Evolutionary conservation across 2,888 invertebrate species (phyloP).

Genomic region (Synanthedon andrenaeformis): DNA sequence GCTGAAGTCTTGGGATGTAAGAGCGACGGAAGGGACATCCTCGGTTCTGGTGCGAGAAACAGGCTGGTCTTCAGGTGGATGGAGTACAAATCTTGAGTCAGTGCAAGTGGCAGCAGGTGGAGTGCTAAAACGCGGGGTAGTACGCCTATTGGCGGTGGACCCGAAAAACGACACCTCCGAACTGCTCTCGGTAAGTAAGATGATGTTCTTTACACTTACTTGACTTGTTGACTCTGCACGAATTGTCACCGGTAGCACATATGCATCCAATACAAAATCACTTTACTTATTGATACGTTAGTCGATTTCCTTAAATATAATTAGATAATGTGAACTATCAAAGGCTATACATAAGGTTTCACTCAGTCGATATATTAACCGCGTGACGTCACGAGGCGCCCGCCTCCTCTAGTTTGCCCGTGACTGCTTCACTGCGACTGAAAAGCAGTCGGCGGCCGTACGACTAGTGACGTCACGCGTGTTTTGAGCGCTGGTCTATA

Average conservation of each 20-base stretch:
- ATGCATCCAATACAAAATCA: too few species aligned
- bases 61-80: slow-evolving; percentile 22
- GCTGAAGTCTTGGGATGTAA: slow-evolving; percentile 23
- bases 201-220: background rate
- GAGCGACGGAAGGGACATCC: slow-evolving; percentile 23
- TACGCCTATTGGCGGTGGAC: slow-evolving; percentile 19
- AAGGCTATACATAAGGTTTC: too few species aligned
- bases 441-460: too few species aligned
- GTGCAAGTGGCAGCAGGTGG: slow-evolving; percentile 35
- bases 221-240: background rate
- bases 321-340: too few species aligned
- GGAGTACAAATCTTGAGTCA: slow-evolving; percentile 25
- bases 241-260: background rate
- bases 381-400: too few species aligned
- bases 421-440: too few species aligned
- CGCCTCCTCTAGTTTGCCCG: too few species aligned
- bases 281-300: too few species aligned
- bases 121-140: slow-evolving; percentile 35
- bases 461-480: too few species aligned
- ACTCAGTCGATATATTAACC: too few species aligned
- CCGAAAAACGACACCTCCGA: slow-evolving; percentile 5
- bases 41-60: slow-evolving; percentile 24
- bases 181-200: slow-evolving; percentile 14
- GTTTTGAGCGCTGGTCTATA: too few species aligned
- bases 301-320: too few species aligned